Percentiles rank a stretch among this genome's conserved stretches.
Evolutionary conservation across 2,888 invertebrate species (phyloP).

Genomic region (Diaperis boleti): DNA sequence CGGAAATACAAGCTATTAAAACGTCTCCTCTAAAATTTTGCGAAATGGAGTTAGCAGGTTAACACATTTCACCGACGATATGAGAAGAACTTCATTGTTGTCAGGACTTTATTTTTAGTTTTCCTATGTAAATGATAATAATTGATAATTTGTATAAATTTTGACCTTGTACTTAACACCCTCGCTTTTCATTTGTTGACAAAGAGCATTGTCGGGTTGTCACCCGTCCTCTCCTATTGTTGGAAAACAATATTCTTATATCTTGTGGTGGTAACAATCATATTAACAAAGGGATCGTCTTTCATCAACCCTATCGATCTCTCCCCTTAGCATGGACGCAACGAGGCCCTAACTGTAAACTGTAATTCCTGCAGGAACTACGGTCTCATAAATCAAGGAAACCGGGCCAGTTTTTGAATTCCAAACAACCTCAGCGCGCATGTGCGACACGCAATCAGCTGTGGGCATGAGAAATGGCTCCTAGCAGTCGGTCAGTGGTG

Average conservation of each 20-base stretch:
- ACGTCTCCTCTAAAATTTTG: no score
- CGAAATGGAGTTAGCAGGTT: no score
- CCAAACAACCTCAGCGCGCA: slow-evolving; percentile 26
- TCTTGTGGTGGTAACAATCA: not conserved
- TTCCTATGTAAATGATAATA: not conserved
- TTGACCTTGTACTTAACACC: slow-evolving; percentile 10
- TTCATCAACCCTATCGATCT: slow-evolving; percentile 4
- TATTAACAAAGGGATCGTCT: no score
- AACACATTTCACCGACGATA: no score
- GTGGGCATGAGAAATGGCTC: slow-evolving; percentile 58
- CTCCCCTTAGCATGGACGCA: not conserved
- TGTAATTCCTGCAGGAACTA: slow-evolving; percentile 3
- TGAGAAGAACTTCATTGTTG: no score
- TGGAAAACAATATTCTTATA: slow-evolving; percentile 27
- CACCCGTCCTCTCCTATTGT: slow-evolving; percentile 7
- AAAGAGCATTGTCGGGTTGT: slow-evolving; percentile 19
- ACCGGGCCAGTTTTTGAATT: slow-evolving; percentile 10
- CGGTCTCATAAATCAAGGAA: slow-evolving; percentile 17
- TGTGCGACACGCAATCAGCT: slow-evolving; percentile 54
- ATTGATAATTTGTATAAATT: slow-evolving; percentile 10
- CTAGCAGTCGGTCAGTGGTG: slow-evolving; percentile 60
- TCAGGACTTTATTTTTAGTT: not conserved
- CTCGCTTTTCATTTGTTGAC: slow-evolving; percentile 7
- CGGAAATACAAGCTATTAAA: no score
- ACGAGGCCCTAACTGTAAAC: not conserved